Evolutionary conservation across 2,113 vertebrate species (phyloP).

Genomic region (Alces alces): DNA sequence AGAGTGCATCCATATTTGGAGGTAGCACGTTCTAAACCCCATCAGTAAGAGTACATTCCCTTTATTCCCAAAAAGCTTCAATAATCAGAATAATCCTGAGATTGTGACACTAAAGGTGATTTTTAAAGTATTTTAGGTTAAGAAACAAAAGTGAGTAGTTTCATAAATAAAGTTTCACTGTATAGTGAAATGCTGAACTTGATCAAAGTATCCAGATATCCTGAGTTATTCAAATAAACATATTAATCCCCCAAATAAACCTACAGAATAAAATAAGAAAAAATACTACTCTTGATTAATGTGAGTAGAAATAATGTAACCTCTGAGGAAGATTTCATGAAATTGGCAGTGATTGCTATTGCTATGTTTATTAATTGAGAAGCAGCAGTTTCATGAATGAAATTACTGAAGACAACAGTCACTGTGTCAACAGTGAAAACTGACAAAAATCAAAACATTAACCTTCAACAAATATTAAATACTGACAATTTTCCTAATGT

Average conservation of each 20-base stretch:
- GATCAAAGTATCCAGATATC: neutral
- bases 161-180: neutral
- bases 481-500: neutral
- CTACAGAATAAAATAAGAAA: neutral
- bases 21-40: neutral
- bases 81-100: neutral
- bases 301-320: neutral
- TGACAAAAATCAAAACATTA: neutral
- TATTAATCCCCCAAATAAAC: neutral
- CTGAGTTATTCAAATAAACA: neutral
- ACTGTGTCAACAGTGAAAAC: neutral
- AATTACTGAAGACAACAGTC: neutral
- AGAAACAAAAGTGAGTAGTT: neutral
- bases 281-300: neutral
- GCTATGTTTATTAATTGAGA: neutral
- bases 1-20: too few relatives aligned
- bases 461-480: neutral
- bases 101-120: neutral
- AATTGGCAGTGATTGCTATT: neutral
- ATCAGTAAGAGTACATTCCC: neutral
- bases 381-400: neutral
- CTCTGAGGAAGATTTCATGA: neutral
- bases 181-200: neutral
- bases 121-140: neutral
- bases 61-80: neutral